phyloP scores from a whole-genome alignment of 37 sponge, comb jelly and placozoan species.

The Aplysina aerophoba region DNA sequence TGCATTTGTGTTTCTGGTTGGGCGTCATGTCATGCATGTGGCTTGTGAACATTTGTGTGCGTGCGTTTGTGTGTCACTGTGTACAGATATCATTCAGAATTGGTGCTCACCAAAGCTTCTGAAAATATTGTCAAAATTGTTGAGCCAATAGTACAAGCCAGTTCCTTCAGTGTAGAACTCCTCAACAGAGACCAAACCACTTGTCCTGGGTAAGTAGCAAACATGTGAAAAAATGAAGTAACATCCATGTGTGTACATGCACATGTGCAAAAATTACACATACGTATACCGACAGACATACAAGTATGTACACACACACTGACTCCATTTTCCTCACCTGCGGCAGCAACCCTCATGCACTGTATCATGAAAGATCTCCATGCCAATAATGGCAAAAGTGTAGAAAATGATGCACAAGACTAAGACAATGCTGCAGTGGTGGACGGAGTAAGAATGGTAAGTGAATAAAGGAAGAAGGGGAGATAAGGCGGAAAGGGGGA shows the following conservation, averaged over 20 bases:
- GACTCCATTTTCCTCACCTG: background rate
- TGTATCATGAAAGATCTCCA: conserved; percentile 65
- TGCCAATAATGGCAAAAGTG: conserved; percentile 82
- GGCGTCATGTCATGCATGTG: too few species aligned
- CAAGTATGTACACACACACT: too few species aligned
- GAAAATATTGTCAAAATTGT: conserved; percentile 80
- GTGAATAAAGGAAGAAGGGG: too few species aligned
- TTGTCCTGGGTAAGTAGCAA: conserved; percentile 8
- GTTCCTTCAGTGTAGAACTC: conserved; percentile 42
- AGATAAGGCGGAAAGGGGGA: background rate
- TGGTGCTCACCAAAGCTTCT: conserved; percentile 73
- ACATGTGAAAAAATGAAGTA: too few species aligned
- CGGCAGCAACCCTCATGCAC: conserved; percentile 63
- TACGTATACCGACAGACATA: too few species aligned
- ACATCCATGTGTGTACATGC: too few species aligned
- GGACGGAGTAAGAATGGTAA: too few species aligned
- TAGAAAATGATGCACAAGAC: conserved; percentile 65
- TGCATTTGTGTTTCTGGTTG: too few species aligned
- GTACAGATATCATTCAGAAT: too few species aligned
- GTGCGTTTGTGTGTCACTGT: too few species aligned
- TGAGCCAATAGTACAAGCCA: conserved; percentile 57
- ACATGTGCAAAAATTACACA: too few species aligned
- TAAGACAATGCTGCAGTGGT: conserved; percentile 34
- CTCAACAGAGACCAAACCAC: conserved; percentile 40
- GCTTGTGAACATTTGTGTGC: too few species aligned